These are phyloP conservation scores for Ephydatia muelleri DNA, from an alignment of 37 sponge, comb jelly and placozoan genomes.

Conservation along the genomic window DNA sequence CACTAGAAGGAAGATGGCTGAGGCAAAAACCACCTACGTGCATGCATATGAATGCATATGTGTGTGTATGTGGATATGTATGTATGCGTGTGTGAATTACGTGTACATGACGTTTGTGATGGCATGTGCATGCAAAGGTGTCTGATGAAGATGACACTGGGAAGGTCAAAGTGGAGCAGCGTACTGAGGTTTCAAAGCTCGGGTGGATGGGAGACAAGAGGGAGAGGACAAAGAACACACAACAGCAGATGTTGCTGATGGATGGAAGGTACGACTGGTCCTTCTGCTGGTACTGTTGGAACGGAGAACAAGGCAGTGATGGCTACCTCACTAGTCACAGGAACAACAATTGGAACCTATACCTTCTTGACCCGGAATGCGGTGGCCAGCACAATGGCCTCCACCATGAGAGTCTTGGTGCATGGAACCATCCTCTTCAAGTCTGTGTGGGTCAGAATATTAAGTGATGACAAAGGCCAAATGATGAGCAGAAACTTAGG, in stretches of 20 bases:
- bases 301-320: not conserved
- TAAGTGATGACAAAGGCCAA: too few species aligned
- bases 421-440: conserved; percentile 2
- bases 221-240: conserved; percentile 38
- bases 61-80: not conserved
- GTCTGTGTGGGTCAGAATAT: too few species aligned
- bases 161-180: too few species aligned
- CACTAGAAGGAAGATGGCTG: conserved; percentile 52
- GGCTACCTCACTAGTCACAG: not conserved
- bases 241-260: conserved; percentile 39
- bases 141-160: too few species aligned
- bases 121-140: not conserved
- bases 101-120: not conserved
- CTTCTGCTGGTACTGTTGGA: conserved; percentile 7
- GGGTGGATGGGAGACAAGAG: conserved; percentile 34
- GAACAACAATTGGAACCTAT: not conserved
- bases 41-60: not conserved
- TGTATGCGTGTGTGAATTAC: not conserved
- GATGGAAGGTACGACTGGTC: conserved; percentile 48
- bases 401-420: not conserved
- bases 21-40: conserved; percentile 35
- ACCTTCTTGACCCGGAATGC: conserved; percentile 44
- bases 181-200: conserved; percentile 39
- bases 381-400: not conserved
- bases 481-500: too few species aligned